Evolutionary conservation across 2,113 vertebrate species (phyloP).

Genomic region (Mirounga angustirostris): DNA sequence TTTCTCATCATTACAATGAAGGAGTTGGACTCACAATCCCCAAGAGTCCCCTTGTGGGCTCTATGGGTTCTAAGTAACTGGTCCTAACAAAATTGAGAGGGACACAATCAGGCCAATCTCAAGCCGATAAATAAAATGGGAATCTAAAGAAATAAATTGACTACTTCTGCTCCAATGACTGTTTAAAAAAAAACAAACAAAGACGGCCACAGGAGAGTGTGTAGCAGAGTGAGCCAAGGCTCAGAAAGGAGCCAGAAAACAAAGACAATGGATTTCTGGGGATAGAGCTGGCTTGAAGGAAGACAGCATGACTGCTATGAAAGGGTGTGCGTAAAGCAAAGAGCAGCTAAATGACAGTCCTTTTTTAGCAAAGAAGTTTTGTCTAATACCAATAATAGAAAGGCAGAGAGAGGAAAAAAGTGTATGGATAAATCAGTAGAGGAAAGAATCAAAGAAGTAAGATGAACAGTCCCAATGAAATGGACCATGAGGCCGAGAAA

Average conservation of each 20-base stretch:
- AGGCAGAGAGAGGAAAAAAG: neutral
- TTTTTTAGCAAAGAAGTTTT: neutral
- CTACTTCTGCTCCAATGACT: neutral
- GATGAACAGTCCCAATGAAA: neutral
- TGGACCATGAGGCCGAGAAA: neutral
- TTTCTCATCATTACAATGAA: neutral
- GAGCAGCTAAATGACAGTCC: too few species aligned
- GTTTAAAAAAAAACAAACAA: neutral
- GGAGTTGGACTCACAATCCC: neutral
- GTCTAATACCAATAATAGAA: neutral
- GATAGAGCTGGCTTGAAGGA: neutral
- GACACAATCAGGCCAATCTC: neutral
- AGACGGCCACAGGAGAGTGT: neutral
- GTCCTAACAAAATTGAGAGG: neutral
- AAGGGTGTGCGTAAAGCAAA: neutral
- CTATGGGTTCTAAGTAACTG: neutral
- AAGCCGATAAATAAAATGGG: neutral
- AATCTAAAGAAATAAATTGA: conserved; percentile 13
- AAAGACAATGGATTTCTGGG: neutral
- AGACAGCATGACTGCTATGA: neutral
- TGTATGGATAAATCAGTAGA: neutral
- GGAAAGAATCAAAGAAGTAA: neutral
- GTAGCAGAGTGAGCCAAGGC: neutral
- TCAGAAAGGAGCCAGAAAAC: neutral
- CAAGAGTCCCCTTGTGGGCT: too few species aligned